A percentile compares a stretch with the other conserved stretches of the same genome.
Conservation (phyloP, 2,113 vertebrate genomes). For the human region GRCh38 chrX:105327501-105328000, state of each 20-base stretch:
- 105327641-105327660: background rate
- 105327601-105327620: background rate
- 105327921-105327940: slow-evolving; percentile 45
- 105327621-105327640: background rate
- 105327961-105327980: background rate
- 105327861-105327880: background rate
- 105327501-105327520: slow-evolving; percentile 25
- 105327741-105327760: background rate
- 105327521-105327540: background rate
- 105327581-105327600: background rate
- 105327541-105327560: background rate
- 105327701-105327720: background rate
- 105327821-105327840: background rate
- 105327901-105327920: slow-evolving; percentile 44
- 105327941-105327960: slow-evolving; percentile 56
- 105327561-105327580: background rate
- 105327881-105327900: background rate
- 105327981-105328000: slow-evolving; percentile 14
- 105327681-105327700: background rate
- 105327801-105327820: background rate
- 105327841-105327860: background rate
- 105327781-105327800: background rate
- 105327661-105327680: background rate
- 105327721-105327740: background rate
- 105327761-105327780: background rate